Evolutionary conservation across 2,113 vertebrate genomes (phyloP).

Genomic region (Melanerpes formicivorus): DNA sequence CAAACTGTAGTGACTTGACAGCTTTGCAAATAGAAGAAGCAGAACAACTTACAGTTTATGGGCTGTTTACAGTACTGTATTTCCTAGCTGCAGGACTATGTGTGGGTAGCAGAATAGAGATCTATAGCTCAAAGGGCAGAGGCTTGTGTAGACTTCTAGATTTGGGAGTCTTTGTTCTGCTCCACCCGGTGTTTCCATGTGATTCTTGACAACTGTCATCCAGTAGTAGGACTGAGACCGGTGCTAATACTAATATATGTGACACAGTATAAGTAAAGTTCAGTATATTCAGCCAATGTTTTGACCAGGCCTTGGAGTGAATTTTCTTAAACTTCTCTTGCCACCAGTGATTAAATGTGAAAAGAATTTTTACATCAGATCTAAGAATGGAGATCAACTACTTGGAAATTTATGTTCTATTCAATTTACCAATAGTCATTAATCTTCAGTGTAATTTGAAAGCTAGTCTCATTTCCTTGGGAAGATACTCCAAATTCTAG

Average conservation of each 20-base stretch:
- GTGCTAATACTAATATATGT: not conserved
- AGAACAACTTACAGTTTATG: not conserved
- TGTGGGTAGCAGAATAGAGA: not conserved
- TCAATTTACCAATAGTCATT: constrained; percentile 8
- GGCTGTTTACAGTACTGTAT: not conserved
- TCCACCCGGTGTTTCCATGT: not conserved
- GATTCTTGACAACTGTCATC: not conserved
- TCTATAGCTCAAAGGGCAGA: not conserved
- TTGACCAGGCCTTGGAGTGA: not conserved
- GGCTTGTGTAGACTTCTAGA: fast-evolving
- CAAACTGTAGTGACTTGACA: not conserved
- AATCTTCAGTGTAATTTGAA: not conserved
- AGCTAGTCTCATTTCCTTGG: not conserved
- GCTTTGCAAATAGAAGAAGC: not conserved
- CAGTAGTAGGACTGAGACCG: not conserved
- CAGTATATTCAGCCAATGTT: not conserved
- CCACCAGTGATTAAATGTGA: not conserved
- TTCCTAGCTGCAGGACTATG: not conserved
- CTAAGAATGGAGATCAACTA: not conserved
- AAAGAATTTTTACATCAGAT: not conserved
- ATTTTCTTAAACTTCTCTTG: not conserved
- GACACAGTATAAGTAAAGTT: not conserved
- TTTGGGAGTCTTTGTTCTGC: not conserved
- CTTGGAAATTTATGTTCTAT: not conserved
- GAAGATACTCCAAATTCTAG: not conserved